Evolutionary conservation across 2,113 vertebrate species (phyloP).

Genomic region (Tyrannus savana): DNA sequence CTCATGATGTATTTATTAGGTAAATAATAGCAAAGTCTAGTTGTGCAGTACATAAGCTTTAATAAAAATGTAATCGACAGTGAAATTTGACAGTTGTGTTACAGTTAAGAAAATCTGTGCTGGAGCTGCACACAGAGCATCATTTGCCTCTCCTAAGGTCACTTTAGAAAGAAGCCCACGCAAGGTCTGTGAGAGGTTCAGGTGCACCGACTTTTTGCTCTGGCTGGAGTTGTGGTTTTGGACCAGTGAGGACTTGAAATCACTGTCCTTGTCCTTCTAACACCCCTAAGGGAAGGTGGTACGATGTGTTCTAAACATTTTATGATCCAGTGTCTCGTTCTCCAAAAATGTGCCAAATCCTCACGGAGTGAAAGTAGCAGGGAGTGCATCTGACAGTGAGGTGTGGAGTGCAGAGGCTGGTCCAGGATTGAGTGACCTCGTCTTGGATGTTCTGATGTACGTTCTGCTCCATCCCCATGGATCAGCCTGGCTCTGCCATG

Average conservation of each 20-base stretch:
- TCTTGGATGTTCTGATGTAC: background rate
- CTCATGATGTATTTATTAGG: slow-evolving; percentile 58
- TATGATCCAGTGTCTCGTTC: background rate
- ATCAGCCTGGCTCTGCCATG: background rate
- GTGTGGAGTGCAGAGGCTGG: background rate
- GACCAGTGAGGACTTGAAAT: background rate
- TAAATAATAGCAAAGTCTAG: slow-evolving; percentile 60
- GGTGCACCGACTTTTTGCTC: background rate
- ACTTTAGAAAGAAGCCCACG: fast-evolving
- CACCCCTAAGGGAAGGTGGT: fast-evolving
- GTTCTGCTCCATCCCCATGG: fast-evolving
- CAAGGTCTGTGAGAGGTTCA: fast-evolving
- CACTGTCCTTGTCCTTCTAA: background rate
- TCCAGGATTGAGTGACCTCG: too few species aligned
- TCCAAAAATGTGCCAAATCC: background rate
- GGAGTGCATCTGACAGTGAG: too few species aligned
- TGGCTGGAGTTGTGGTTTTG: background rate
- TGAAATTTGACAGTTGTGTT: slow-evolving; percentile 41
- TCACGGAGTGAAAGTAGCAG: background rate
- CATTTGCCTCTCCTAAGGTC: background rate
- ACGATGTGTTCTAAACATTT: background rate
- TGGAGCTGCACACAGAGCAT: background rate
- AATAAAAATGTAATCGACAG: slow-evolving; percentile 53
- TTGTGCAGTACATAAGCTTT: slow-evolving; percentile 9
- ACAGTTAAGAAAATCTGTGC: background rate